Conservation (phyloP, 2,797 vertebrate genomes). For the Ptychadena robeensis region DNA sequence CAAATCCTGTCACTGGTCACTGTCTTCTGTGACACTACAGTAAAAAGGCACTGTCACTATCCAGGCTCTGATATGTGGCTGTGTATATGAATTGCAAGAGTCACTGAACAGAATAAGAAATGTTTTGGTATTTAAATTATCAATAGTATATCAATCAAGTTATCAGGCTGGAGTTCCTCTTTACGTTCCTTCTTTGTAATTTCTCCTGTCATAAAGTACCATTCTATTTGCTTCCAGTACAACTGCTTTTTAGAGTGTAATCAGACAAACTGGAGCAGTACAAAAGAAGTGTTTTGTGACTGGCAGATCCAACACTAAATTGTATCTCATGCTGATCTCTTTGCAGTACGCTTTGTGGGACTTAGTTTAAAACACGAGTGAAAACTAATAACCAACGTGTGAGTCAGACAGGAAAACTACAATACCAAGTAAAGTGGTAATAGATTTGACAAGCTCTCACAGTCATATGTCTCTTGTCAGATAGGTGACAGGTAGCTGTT, state of each 20-base stretch:
- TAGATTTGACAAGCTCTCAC: conserved; percentile 15
- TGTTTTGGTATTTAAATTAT: too few relatives aligned
- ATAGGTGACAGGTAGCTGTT: conserved; percentile 31
- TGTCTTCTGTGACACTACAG: too few relatives aligned
- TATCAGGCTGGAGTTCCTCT: too few relatives aligned
- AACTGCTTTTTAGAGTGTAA: not conserved
- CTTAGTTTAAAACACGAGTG: not conserved
- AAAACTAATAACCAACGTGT: conserved; percentile 17
- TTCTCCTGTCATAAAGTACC: not conserved
- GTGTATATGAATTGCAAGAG: too few relatives aligned
- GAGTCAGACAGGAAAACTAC: conserved; percentile 9
- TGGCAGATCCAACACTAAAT: not conserved
- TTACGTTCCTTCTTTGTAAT: not conserved
- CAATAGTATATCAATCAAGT: too few relatives aligned
- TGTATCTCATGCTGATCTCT: conserved; percentile 12
- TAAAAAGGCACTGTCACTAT: too few relatives aligned
- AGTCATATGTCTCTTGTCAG: conserved; percentile 33
- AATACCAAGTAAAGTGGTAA: conserved; percentile 21
- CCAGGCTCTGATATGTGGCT: too few relatives aligned
- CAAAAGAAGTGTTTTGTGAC: not conserved
- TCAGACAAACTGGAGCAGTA: not conserved
- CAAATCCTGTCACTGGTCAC: too few relatives aligned
- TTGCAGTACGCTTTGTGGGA: not conserved
- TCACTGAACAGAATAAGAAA: too few relatives aligned
- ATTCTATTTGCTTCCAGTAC: not conserved